Evolutionary conservation across 2,888 invertebrate genomes (phyloP), one percentile per base, ranked within the genome.

Genomic region (Macrosoma leucophasiata): DNA sequence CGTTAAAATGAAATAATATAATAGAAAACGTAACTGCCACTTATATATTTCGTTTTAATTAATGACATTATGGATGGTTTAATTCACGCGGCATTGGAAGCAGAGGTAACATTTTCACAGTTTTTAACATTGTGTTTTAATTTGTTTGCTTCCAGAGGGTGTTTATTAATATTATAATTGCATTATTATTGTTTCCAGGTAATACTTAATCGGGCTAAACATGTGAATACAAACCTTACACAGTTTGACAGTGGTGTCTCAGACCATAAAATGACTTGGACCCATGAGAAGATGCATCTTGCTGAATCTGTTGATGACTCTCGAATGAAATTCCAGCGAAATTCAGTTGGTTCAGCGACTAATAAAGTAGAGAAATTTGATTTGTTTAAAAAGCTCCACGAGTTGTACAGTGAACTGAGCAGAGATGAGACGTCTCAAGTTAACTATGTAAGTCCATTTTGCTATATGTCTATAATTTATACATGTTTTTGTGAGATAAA

Each of bases 11-110:
- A 74, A 73, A 69, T 70, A 78, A 69, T 68, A 67, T 48, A 67
- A 62, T 59, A 58, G 66, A 64, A 17, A 72, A 71, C 64, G 64
- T 61, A 68, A 65, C 69, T 72, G 65, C 65, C 64, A 69, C 62
- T 69, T 62, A 70, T 58, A 70, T 68, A 78, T 67, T 74, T 68
- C 68, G 72, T 74, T 74, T 65, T 73, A 73, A 67, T 73, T 74
- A 77, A 79, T 81, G 74, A 78, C 82, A 84, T 71, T 82, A 84
- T 84, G 82, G 84, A 84, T 84, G 82, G 82, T 78, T 82, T 84
- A 82, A 81, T 82, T 81, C 82, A 84, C 81, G 81, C 84, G 78
- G 82, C 84, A 84, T 76, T 81, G 76, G 84, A 84, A 77, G 84
- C 84, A 70, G 81, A 84, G 84, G 84, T 35, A 55, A 52, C 50